Evolutionary conservation across 1,140 invertebrate species (phyloP), one percentile per base, ranked within the genome.

Genomic region (Venustaconcha ellipsiformis): DNA sequence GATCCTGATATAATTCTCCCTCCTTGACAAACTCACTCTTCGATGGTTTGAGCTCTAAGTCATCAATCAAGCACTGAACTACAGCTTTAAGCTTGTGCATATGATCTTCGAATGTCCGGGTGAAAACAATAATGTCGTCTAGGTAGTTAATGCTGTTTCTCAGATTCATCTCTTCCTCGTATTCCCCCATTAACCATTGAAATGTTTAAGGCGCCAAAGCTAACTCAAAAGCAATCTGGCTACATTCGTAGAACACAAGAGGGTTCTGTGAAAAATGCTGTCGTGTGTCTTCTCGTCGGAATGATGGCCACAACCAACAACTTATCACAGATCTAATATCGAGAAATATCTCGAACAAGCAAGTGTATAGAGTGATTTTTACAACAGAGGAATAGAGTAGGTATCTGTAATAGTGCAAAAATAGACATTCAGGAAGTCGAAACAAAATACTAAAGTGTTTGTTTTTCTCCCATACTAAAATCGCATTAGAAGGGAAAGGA

Each of bases 371-470:
- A 93, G 67, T 12, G 80, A 78, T 17, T 91, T 90, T 20, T 91
- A 87, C 48, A 92, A 91, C 2, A 82, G 63, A 0, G 90, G 91
- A 5, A 93, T 69, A 81, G 92, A 92, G 81, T 90, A 92, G 58
- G 78, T 83, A 81, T 92, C 91, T 64, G 82, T 80, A 0, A 86
- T 82, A 0, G 88, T 91, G 0, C 70, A 80, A 69, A 11, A 13
- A 79, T 92, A 92, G n/a, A 92, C 59, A n/a, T 67, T 60, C 57
- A 91, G 64, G 78, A 86, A 92, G 81, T 93, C 91, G 4, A 92
- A 74, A 74, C 86, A 90, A 14, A 82, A 59, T 30, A 74, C 74
- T 91, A 69, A 74, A 86, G 5, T 64, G 57, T 30, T 37, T 70
- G 57, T 70, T 55, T 26, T 71, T 78, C 57, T 75, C 74, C 57